Evolutionary conservation across 2,888 invertebrate species (phyloP), one percentile per base, ranked within the genome.

Genomic region (Philonicus albiceps): DNA sequence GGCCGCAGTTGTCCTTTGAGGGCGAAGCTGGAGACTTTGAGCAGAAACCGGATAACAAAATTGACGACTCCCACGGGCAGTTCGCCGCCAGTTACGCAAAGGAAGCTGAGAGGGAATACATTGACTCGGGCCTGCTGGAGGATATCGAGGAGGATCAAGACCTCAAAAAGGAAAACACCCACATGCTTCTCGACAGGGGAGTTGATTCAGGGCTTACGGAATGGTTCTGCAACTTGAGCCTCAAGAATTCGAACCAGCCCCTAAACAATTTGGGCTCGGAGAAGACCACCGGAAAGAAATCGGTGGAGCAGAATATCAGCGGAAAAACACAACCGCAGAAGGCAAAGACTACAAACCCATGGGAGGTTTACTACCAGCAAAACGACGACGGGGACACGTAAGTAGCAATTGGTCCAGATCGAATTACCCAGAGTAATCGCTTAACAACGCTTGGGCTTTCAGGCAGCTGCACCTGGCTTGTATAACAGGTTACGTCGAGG

Each of bases 381-480:
- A 96, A 97, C 91, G 95, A 96, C 88, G 96, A 97, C 89, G 97
- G 97, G 89, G 97, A 97, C 92, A 97, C 97, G 97, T 97, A 94
- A 96, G 97, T 95, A 22, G 30, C 30, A 64, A 1, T 27, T 31
- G 13, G 1, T 37, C 27, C 37, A 16, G 40, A 43, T 37, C 27
- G 2, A 73, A 27, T 73, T 73, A 49, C 6, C 49, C 27, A 30
- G 19, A 27, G 27, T 22, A 30, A 19, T 16, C 27, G 37, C 16
- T 22, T 81, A 31, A 22, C 6, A 27, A 22, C n/a, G 5, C 19
- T 53, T 34, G 16, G 31, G 64, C 73, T 43, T 74, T 72, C 94
- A 98, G 98, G 90, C 95, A 96, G 92, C 93, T 98, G 89, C 98
- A 98, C 93, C 94, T 96, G 89, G 96, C 97, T 43, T 96, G 98